Evolutionary conservation across 1,140 invertebrate genomes (phyloP).

Genomic region (Apis cerana): DNA sequence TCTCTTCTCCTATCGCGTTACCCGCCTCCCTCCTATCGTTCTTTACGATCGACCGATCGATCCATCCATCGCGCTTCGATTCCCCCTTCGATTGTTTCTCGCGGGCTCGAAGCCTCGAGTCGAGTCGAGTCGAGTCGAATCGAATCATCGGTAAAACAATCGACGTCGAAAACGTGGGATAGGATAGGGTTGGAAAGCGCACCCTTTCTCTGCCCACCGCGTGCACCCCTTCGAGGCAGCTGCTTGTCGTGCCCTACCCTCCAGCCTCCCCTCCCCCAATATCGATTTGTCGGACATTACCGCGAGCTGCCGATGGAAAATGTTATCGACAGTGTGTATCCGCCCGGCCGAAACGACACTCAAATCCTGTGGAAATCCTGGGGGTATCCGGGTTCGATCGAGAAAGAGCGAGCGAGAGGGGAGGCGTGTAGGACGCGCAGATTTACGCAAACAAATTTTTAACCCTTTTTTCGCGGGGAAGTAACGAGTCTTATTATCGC

Average conservation of each 20-base stretch:
- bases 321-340: slow-evolving; percentile 56
- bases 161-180: slow-evolving; percentile 52
- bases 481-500: too few relatives aligned
- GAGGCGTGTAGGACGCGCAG: background rate
- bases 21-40: too few relatives aligned
- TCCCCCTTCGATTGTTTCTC: background rate
- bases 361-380: slow-evolving; percentile 40
- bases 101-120: slow-evolving; percentile 29
- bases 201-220: slow-evolving; percentile 38
- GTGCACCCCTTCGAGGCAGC: slow-evolving; percentile 44
- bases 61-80: too few relatives aligned
- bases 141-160: slow-evolving; percentile 55
- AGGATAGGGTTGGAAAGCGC: background rate
- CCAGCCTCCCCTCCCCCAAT: slow-evolving; percentile 43
- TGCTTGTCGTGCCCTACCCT: slow-evolving; percentile 46
- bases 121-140: too few relatives aligned
- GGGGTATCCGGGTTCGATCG: slow-evolving; percentile 21
- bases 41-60: background rate
- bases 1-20: background rate
- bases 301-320: slow-evolving; percentile 59
- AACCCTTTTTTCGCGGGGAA: too few relatives aligned
- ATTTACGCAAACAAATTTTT: too few relatives aligned
- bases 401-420: background rate
- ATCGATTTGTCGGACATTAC: slow-evolving; percentile 65
- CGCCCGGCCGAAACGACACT: slow-evolving; percentile 39